A percentile compares a stretch with the other conserved stretches of the same genome.
Evolutionary conservation across 2,797 vertebrate species (phyloP).

Genomic region (Lycodopsis pacificus): DNA sequence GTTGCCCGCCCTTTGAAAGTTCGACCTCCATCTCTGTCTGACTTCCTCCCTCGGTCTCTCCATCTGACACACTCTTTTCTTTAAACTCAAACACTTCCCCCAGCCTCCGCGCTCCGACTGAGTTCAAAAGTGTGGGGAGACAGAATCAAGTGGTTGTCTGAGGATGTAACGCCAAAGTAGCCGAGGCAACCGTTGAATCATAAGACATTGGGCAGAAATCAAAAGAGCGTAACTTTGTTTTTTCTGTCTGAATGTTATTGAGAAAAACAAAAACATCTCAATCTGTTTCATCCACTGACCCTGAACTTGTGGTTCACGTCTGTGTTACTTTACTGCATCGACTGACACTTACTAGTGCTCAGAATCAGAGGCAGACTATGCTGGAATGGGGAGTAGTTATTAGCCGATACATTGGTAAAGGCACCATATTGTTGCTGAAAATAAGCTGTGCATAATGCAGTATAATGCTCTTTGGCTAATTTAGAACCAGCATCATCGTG

Average conservation of each 20-base stretch:
- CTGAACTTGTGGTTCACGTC: constrained; percentile 6
- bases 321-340: background rate
- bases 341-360: background rate
- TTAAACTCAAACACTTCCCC: constrained; percentile 46
- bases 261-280: constrained; percentile 41
- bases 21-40: constrained; percentile 51
- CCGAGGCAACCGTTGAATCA: constrained; percentile 53
- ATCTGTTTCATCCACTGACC: constrained; percentile 37
- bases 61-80: constrained; percentile 54
- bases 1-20: constrained; percentile 66
- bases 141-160: constrained; percentile 66
- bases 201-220: constrained; percentile 53
- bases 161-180: constrained; percentile 63
- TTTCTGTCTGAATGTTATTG: constrained; percentile 37
- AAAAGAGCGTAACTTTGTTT: constrained; percentile 36
- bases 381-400: constrained; percentile 3
- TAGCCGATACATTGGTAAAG: background rate
- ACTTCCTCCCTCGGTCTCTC: constrained; percentile 43
- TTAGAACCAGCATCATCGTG: constrained; percentile 9
- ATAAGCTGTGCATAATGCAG: background rate
- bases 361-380: constrained; percentile 1
- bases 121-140: constrained; percentile 63
- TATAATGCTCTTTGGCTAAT: constrained; percentile 6
- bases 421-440: background rate
- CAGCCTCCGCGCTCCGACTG: constrained; percentile 26